Evolutionary conservation across 1,140 invertebrate genomes (phyloP).

Genomic region (Cotesia typhae): DNA sequence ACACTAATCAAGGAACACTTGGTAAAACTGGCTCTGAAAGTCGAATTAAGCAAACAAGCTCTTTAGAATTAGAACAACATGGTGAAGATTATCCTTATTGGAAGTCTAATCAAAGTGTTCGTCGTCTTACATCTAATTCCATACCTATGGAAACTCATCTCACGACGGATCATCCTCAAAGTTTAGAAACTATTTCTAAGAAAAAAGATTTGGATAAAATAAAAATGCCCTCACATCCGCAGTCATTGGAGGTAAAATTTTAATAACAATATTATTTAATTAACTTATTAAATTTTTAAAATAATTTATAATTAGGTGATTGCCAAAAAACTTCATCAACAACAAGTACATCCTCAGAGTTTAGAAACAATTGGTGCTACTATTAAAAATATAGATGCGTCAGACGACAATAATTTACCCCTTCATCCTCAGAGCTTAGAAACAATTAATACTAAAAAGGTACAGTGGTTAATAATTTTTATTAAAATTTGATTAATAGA

Average conservation of each 20-base stretch:
- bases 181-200: slow-evolving; percentile 62
- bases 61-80: slow-evolving; percentile 58
- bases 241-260: slow-evolving; percentile 56
- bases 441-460: slow-evolving; percentile 64
- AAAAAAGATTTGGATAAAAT: slow-evolving; percentile 61
- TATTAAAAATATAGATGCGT: slow-evolving; percentile 58
- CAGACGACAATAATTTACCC: slow-evolving; percentile 64
- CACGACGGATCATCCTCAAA: slow-evolving; percentile 58
- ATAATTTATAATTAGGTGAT: slow-evolving; percentile 51
- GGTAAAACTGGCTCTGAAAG: slow-evolving; percentile 63
- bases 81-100: slow-evolving; percentile 58
- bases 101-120: slow-evolving; percentile 59
- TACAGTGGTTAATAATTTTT: slow-evolving; percentile 33
- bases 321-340: slow-evolving; percentile 60
- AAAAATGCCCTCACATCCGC: slow-evolving; percentile 63
- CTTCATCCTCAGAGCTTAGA: slow-evolving; percentile 64
- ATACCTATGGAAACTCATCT: slow-evolving; percentile 58
- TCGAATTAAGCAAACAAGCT: slow-evolving; percentile 63
- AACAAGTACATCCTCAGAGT: slow-evolving; percentile 62
- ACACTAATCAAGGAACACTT: slow-evolving; percentile 55
- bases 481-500: slow-evolving; percentile 26
- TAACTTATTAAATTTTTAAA: slow-evolving; percentile 1
- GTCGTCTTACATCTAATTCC: slow-evolving; percentile 56
- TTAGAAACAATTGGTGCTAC: slow-evolving; percentile 62
- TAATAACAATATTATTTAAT: slow-evolving; percentile 21